Base-by-base conservation (phyloP, 2,888 invertebrate species). In the Platerodrilus igneus region DNA sequence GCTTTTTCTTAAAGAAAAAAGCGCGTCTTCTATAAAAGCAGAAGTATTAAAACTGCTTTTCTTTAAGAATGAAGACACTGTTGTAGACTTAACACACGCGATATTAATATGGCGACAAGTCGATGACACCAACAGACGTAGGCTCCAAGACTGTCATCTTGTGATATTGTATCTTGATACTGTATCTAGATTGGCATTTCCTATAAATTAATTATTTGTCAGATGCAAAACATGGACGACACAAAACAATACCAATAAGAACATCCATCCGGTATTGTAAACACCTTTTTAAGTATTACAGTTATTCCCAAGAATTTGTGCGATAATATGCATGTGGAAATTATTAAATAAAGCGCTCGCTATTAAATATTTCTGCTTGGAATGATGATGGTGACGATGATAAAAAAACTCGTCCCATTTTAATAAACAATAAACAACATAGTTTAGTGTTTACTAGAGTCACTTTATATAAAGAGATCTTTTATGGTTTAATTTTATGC, bases 61-160 rank as follows among this genome's bases (percentile, higher is more conserved):
- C 58, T 51, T 52, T 45, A 59, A 59, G 59, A 59, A 59, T 61
- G 59, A 60, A 61, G 59, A 59, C 59, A 59, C 60, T 57, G 55
- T n/a, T n/a, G n/a, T 57, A 58, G 56, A 57, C 53, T 53, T 49
- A 50, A 54, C 58, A 59, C 61, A 62, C 60, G 62, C 61, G 59
- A 63, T 65, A 66, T 65, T 64, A 66, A 65, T 64, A 65, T 62
- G 59, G 63, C 61, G 63, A 64, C 63, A 61, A 63, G 67, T 64
- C 66, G 64, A 63, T 66, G 66, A 65, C 64, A 65, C 63, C 61
- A 62, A 48, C 50, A 45, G 56, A 63, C 63, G 64, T 64, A 63
- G 64, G 63, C 59, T 58, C 63, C 56, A 53, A n/a, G n/a, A n/a
- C 53, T 58, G 62, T 61, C 60, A 59, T 56, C 58, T n/a, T n/a